Percentiles rank a stretch among this genome's conserved stretches.
These are phyloP conservation scores for Ptychadena robeensis DNA, from an alignment of 2,797 vertebrate species.

Conservation along the genomic window DNA sequence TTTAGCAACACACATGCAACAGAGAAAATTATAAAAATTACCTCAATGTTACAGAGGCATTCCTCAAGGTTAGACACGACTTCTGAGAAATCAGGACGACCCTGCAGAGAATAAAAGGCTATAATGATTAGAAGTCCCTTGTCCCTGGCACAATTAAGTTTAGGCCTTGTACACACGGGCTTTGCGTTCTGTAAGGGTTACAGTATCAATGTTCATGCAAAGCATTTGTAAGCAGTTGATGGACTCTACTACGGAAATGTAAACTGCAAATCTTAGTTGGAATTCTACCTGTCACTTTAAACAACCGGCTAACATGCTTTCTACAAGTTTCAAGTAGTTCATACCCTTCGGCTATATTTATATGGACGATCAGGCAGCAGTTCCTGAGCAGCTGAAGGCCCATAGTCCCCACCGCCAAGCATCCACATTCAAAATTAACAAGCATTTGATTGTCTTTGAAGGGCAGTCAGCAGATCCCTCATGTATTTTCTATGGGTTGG, in stretches of 20 bases:
- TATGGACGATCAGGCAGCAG: too few relatives aligned
- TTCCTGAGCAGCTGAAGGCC: too few relatives aligned
- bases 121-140: neutral
- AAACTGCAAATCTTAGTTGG: neutral
- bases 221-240: too few relatives aligned
- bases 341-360: too few relatives aligned
- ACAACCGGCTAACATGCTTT: neutral
- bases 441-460: too few relatives aligned
- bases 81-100: constrained; percentile 93
- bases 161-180: neutral
- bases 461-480: too few relatives aligned
- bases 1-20: neutral
- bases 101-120: constrained; percentile 72
- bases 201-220: too few relatives aligned
- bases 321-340: neutral
- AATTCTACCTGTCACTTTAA: neutral
- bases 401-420: too few relatives aligned
- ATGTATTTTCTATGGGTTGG: too few relatives aligned
- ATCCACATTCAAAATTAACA: too few relatives aligned
- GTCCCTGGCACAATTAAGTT: neutral
- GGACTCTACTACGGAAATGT: neutral
- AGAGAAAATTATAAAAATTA: constrained; percentile 61
- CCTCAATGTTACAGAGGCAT: constrained; percentile 92
- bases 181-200: neutral
- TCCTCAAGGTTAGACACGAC: constrained; percentile 90